These are phyloP conservation scores for Cynocephalus volans DNA, from an alignment of 2,113 vertebrate species.

Conservation along the genomic window DNA sequence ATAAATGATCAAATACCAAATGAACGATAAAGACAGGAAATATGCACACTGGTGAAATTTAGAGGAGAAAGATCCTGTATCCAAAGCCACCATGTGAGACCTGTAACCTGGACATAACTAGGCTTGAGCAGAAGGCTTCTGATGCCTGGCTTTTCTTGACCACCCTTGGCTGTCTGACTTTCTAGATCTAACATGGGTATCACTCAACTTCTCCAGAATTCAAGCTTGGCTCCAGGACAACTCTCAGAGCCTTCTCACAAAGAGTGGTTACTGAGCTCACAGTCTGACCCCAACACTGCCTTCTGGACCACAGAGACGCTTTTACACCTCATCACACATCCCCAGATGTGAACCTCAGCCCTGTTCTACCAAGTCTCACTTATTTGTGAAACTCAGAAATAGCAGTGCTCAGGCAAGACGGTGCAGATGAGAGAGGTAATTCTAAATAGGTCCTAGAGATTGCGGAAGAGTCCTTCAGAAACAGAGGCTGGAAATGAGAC, in stretches of 20 bases:
- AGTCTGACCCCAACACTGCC: neutral
- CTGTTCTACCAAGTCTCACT: neutral
- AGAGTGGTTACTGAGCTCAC: neutral
- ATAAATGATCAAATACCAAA: neutral
- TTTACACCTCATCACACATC: neutral
- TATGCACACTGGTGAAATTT: neutral
- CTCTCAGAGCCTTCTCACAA: neutral
- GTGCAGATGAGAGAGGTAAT: neutral
- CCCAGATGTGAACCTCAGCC: neutral
- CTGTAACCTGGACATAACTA: accelerated
- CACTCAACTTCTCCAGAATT: neutral
- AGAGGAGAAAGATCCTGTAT: neutral
- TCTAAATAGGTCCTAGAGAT: neutral
- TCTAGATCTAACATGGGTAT: neutral
- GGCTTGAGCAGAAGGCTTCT: neutral
- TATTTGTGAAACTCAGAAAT: neutral
- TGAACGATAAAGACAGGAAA: neutral
- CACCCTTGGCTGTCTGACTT: neutral
- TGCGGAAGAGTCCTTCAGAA: neutral
- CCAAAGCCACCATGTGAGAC: neutral
- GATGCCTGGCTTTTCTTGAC: neutral
- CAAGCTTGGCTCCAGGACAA: neutral
- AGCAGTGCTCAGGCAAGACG: neutral
- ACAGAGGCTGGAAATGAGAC: neutral
- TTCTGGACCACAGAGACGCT: neutral